Evolutionary conservation across 2,113 vertebrate species (phyloP), one percentile per base, ranked within the genome.

Genomic region (Scolopax mira): DNA sequence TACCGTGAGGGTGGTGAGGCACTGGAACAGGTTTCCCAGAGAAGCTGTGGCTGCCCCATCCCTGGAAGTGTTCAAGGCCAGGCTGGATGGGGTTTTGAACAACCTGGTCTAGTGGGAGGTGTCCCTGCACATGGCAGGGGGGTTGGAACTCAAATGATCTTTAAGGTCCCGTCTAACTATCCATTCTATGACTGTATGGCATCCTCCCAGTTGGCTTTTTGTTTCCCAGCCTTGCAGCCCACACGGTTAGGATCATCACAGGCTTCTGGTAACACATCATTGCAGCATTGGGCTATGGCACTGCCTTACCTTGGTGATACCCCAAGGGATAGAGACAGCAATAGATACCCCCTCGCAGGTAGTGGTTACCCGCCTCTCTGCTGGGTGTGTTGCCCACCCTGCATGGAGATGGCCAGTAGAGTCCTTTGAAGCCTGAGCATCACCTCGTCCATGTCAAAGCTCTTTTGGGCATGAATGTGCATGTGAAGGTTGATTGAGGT

Each of bases 281-380:
- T 39, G 17, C 23, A n/a, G 18, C 51, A 28, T 61, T 52, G 21
- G 42, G 27, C 31, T 41, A 4, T 33, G 7, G 7, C 1, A 0
- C 42, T 55, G 41, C 33, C 11, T 74, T 90, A 15, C 25, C 15
- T 80, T 4, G 7, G 48, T 14, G n/a, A 39, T 62, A n/a, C 6
- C 46, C 37, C 0, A 0, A 42, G 52, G 5, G 15, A 23, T 0
- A 16, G n/a, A 3, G 4, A 27, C 33, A 54, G 42, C 3, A 3
- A 11, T 19, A 54, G 28, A 49, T 44, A 16, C 5, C 6, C 1
- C 0, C 58, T 75, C 31, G 19, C 10, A 37, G 25, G 15, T 30
- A 37, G 25, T 4, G 24, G 18, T 27, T 27, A 13, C 8, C 14
- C 14, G 6, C 6, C 8, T 74, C 35, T 72, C 67, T 7, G 2